These are phyloP conservation scores for Noctua janthe DNA, from an alignment of 2,888 invertebrate genomes.

Conservation along the genomic window DNA sequence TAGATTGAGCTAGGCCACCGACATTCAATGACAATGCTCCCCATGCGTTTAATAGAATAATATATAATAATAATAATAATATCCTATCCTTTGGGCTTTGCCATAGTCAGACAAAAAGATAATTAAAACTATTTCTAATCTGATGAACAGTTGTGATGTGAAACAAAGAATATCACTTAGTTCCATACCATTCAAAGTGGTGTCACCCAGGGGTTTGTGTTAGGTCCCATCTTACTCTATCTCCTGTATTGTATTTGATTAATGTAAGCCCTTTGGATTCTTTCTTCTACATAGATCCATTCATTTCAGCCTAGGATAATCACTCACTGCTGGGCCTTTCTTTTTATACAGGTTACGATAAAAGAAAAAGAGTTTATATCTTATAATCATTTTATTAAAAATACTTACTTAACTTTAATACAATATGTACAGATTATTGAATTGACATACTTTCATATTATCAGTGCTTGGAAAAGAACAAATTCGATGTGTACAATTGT, in stretches of 20 bases:
- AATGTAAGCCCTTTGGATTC: background rate
- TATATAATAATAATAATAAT: too few relatives aligned
- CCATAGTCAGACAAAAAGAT: background rate
- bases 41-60: background rate
- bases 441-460: constrained; percentile 10
- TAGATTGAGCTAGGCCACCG: background rate
- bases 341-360: background rate
- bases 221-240: background rate
- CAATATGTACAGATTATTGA: constrained; percentile 32
- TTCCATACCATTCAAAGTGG: background rate
- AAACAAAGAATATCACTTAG: background rate
- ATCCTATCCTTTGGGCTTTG: background rate
- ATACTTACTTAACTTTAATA: constrained; percentile 13
- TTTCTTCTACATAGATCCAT: background rate
- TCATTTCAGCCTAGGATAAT: background rate
- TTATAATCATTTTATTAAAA: constrained; percentile 27
- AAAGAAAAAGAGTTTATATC: background rate
- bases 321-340: background rate
- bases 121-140: background rate
- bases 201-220: constrained; percentile 6
- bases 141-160: background rate
- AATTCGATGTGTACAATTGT: background rate
- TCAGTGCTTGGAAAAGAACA: background rate
- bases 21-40: background rate
- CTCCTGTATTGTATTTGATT: background rate